A percentile compares a stretch with the other conserved stretches of the same genome.
Evolutionary conservation across 2,797 vertebrate genomes (phyloP).

Genomic region (Cirrhinus mrigala): DNA sequence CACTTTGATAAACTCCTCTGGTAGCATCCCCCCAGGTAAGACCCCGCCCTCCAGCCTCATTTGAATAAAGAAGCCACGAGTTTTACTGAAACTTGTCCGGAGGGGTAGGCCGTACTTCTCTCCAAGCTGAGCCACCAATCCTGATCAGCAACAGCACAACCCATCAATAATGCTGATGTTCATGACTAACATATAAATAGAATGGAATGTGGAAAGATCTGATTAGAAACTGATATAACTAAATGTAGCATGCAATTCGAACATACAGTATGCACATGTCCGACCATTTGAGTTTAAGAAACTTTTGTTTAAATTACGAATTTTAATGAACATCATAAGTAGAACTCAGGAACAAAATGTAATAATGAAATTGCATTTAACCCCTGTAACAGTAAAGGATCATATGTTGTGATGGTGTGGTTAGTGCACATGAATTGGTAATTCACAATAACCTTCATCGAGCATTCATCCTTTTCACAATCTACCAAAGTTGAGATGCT

Average conservation of each 20-base stretch:
- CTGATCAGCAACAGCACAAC: slow-evolving; percentile 70
- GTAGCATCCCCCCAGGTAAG: slow-evolving; percentile 84
- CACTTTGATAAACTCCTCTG: slow-evolving; percentile 95
- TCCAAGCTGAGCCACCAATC: slow-evolving; percentile 87
- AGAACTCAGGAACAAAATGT: not conserved
- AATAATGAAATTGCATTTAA: not conserved
- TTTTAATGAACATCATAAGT: not conserved
- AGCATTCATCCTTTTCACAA: not conserved
- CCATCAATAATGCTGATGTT: slow-evolving; percentile 6
- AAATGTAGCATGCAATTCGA: not conserved
- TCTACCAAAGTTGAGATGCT: slow-evolving; percentile 5
- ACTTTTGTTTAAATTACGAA: not conserved
- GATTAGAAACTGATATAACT: not conserved
- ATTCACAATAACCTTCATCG: not conserved
- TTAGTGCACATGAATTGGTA: not conserved
- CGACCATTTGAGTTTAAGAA: not conserved
- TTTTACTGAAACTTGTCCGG: slow-evolving; percentile 92
- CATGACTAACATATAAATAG: not conserved
- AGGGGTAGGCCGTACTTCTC: slow-evolving; percentile 88
- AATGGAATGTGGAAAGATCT: slow-evolving; percentile 7
- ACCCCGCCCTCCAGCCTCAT: slow-evolving; percentile 84
- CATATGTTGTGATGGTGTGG: not conserved
- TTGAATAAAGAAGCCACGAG: slow-evolving; percentile 95
- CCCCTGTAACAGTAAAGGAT: not conserved
- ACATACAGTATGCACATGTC: not conserved